Evolutionary conservation across 2,888 invertebrate species (phyloP), one percentile per base, ranked within the genome.

Genomic region (Microctonus hyperodae): DNA sequence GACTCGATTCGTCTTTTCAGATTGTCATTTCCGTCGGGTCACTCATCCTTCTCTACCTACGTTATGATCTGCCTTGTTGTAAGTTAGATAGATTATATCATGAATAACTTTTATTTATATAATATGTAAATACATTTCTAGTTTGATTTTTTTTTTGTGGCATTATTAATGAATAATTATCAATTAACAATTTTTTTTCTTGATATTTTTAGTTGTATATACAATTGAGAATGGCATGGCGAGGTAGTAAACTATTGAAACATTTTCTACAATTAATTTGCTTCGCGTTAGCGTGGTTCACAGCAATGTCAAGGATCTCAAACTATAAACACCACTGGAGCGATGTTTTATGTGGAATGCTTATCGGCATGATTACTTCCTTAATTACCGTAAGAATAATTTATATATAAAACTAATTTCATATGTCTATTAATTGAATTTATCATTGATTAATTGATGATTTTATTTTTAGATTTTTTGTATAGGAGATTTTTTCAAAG

Each of bases 301-400:
- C 95, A 10, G 91, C 93, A n/a, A 88, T 97, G 86, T 92, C 95
- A 1, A 88, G 98, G 37, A 90, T 98, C 40, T 95, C 95, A 0
- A 95, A 98, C 86, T 96, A 98, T 87, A 98, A 98, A 83, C 98
- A 98, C 85, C 98, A 98, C 81, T 97, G 97, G 95, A 96, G 95
- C 78, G 98, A 98, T 85, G 98, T 98, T 1, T 86, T 98, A 33
- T 91, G 91, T 61, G 98, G 98, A 0, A 87, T 90, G 71, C 76
- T 86, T 35, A 88, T 94, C 70, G 94, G 94, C 10, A 81, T 88
- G n/a, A 77, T 89, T 23, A 87, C 87, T 62, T 92, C 94, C 67
- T 74, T 91, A 60, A 81, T 93, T 73, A 88, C 90, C 84, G 94
- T 94, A 82, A 89, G 91, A 88, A 75, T 63, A 33, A 35, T 5